Conservation (phyloP, 2,113 vertebrate species). For the Elgaria multicarinata region DNA sequence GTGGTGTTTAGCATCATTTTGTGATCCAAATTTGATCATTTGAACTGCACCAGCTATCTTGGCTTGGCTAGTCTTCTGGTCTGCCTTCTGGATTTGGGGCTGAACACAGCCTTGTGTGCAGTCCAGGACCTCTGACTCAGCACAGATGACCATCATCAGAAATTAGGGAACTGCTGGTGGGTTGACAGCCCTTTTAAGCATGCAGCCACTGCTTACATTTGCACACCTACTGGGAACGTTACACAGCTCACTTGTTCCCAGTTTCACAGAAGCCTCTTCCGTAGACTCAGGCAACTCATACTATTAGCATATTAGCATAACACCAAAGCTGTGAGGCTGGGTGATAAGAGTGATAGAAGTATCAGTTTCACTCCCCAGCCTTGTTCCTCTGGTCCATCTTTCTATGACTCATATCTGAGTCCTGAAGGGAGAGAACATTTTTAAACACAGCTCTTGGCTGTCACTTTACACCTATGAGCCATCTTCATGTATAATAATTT, state of each 20-base stretch:
- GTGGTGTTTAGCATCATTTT: too few relatives aligned
- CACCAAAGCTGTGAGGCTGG: neutral
- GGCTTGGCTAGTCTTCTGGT: neutral
- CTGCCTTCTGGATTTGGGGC: neutral
- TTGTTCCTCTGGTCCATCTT: neutral
- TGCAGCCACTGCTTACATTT: neutral
- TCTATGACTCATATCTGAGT: neutral
- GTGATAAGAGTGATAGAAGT: neutral
- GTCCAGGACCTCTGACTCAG: neutral
- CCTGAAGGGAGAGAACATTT: conserved; percentile 24
- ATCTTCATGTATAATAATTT: conserved; percentile 37
- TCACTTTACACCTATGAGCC: conserved; percentile 18
- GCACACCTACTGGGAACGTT: neutral
- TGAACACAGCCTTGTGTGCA: neutral
- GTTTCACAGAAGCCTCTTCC: neutral
- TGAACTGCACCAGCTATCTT: neutral
- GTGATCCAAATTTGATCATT: neutral
- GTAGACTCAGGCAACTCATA: neutral
- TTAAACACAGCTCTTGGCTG: conserved; percentile 8
- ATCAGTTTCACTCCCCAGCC: neutral
- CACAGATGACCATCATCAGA: neutral
- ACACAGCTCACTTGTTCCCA: neutral
- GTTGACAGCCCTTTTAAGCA: neutral
- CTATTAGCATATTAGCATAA: neutral
- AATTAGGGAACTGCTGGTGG: neutral